phyloP scores from a whole-genome alignment of 1,140 invertebrate species.

The Drosophila carrolli region DNA sequence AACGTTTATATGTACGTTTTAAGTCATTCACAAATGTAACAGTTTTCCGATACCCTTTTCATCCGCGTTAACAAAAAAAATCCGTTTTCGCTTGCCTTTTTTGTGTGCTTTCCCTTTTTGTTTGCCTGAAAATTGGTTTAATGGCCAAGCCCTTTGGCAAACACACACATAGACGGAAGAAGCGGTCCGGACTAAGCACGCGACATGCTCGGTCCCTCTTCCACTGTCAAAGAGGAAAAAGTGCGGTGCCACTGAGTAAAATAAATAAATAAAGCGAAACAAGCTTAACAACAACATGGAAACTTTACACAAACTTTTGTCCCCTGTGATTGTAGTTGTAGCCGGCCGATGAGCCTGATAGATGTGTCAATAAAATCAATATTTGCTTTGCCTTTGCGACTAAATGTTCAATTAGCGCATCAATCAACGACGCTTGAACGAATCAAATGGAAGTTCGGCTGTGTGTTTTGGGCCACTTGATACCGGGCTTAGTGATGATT shows the following conservation, averaged over 20 bases:
- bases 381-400: slow-evolving; percentile 59
- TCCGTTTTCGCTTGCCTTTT: slow-evolving; percentile 28
- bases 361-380: slow-evolving; percentile 71
- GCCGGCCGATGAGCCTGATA: slow-evolving; percentile 36
- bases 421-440: slow-evolving; percentile 52
- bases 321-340: slow-evolving; percentile 20
- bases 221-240: slow-evolving; percentile 46
- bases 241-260: slow-evolving; percentile 40
- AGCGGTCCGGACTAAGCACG: slow-evolving; percentile 11
- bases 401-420: slow-evolving; percentile 73
- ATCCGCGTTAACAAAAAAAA: slow-evolving; percentile 20
- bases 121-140: slow-evolving; percentile 67
- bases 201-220: slow-evolving; percentile 9
- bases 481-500: slow-evolving; percentile 38
- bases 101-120: slow-evolving; percentile 12
- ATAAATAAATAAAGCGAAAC: slow-evolving; percentile 55
- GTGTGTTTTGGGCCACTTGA: slow-evolving; percentile 33
- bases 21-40: neutral
- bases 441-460: slow-evolving; percentile 37
- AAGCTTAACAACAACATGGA: slow-evolving; percentile 42
- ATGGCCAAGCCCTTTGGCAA: slow-evolving; percentile 52
- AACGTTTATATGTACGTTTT: neutral
- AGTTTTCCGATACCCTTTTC: slow-evolving; percentile 8
- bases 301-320: slow-evolving; percentile 65
- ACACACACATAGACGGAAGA: slow-evolving; percentile 19